phyloP scores from a whole-genome alignment of 2,888 invertebrate genomes.

The Drosophila subquinaria region DNA sequence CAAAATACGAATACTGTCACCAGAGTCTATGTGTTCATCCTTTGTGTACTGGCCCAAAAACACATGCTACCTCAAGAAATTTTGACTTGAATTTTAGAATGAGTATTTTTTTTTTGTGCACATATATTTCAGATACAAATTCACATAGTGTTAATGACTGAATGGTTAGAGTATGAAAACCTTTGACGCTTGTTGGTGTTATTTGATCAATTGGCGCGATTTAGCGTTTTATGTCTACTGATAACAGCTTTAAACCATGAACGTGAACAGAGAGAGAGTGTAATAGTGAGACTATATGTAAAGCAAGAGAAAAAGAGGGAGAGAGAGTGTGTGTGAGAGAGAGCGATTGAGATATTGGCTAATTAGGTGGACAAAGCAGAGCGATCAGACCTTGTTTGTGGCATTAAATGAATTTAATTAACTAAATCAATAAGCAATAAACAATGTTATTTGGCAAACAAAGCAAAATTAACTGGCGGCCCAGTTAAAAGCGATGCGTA shows the following conservation, averaged over 20 bases:
- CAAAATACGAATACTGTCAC: too few species aligned
- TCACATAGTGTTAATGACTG: not conserved
- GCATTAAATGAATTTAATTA: slow-evolving; percentile 66
- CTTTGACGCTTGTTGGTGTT: slow-evolving; percentile 24
- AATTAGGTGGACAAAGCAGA: slow-evolving; percentile 52
- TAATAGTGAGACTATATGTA: not conserved
- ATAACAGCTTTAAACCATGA: slow-evolving; percentile 31
- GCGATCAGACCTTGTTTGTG: slow-evolving; percentile 43
- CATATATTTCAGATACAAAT: not conserved
- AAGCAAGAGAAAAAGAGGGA: not conserved
- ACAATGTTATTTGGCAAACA: slow-evolving; percentile 41
- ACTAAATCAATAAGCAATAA: slow-evolving; percentile 67
- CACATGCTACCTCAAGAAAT: too few species aligned
- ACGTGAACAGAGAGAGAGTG: slow-evolving; percentile 5
- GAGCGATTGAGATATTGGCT: slow-evolving; percentile 28
- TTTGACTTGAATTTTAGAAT: too few species aligned
- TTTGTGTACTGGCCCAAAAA: too few species aligned
- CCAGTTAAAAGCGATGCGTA: slow-evolving; percentile 53
- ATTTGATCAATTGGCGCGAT: slow-evolving; percentile 63
- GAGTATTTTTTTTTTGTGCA: too few species aligned
- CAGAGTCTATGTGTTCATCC: too few species aligned
- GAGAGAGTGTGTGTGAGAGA: not conserved
- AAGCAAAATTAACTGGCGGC: slow-evolving; percentile 37
- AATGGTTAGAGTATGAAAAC: slow-evolving; percentile 1
- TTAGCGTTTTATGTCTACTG: slow-evolving; percentile 46